Base-by-base conservation (phyloP, 2,888 invertebrate genomes). In the Hirtodrosophila duncani region DNA sequence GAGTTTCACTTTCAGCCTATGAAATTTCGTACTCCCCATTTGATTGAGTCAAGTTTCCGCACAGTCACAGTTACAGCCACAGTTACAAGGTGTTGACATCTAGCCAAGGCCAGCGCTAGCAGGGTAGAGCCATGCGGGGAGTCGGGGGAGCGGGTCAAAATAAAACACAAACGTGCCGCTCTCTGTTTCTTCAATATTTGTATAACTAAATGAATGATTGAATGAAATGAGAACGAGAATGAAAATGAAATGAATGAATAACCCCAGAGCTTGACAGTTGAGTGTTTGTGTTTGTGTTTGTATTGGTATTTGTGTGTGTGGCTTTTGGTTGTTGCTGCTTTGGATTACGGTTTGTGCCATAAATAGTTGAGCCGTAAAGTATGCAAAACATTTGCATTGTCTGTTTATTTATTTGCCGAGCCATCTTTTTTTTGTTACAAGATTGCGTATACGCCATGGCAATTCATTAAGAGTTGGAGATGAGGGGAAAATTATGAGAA, bases 1-100 rank as follows among this genome's bases (percentile, higher is more conserved):
- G 11, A 20, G 30, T 7, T 26, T 16, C 38, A 16, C n/a, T n/a
- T n/a, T n/a, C n/a, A n/a, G n/a, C n/a, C n/a, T n/a, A n/a, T n/a
- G n/a, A n/a, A n/a, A n/a, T n/a, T n/a, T n/a, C n/a, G n/a, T n/a
- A n/a, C n/a, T n/a, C n/a, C n/a, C n/a, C n/a, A n/a, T n/a, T n/a
- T n/a, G n/a, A n/a, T n/a, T n/a, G n/a, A n/a, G n/a, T n/a, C n/a
- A n/a, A n/a, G n/a, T n/a, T n/a, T n/a, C n/a, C n/a, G n/a, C 20
- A 11, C 18, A 27, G 18, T 18, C 24, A 27, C 20, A 27, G 21
- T 23, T 44, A 30, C 41, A 34, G n/a, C n/a, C n/a, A n/a, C 29
- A 17, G 37, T 23, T 46, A 36, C 51, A 67, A 63, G 59, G 66
- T 66, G 66, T 59, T 67, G 55, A 59, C 23, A 63, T 37, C 48